Evolutionary conservation across 2,113 vertebrate species (phyloP).

Genomic region (Astur gentilis): DNA sequence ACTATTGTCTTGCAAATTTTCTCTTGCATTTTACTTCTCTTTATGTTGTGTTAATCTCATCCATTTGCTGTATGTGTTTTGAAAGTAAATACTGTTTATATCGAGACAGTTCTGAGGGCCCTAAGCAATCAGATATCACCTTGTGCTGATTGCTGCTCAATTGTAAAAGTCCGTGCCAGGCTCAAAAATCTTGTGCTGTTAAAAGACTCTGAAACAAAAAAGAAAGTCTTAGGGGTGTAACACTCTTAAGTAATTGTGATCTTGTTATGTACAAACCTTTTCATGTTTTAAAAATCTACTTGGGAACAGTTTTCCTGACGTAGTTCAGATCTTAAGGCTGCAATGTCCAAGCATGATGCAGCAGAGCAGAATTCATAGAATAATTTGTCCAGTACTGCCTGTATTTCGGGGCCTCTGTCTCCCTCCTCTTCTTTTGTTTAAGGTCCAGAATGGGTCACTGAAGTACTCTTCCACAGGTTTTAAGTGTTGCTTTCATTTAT

Average conservation of each 20-base stretch:
- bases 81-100: not conserved
- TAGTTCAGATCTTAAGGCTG: not conserved
- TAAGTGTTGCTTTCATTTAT: not conserved
- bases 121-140: not conserved
- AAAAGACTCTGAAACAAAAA: not conserved
- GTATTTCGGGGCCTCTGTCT: not conserved
- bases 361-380: not conserved
- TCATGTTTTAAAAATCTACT: not conserved
- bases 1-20: not conserved
- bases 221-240: not conserved
- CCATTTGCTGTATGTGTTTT: not conserved
- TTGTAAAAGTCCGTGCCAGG: accelerated
- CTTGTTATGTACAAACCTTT: not conserved
- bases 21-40: not conserved
- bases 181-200: not conserved
- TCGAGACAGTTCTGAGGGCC: not conserved
- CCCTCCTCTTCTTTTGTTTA: not conserved
- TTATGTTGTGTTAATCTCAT: not conserved
- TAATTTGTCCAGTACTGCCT: not conserved
- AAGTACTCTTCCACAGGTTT: not conserved
- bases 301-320: not conserved
- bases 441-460: not conserved
- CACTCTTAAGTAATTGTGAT: not conserved
- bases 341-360: not conserved
- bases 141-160: not conserved